Percentiles rank a stretch among this genome's conserved stretches.
Evolutionary conservation across 2,888 invertebrate genomes (phyloP).

Genomic region (Phyto melanocephala): DNA sequence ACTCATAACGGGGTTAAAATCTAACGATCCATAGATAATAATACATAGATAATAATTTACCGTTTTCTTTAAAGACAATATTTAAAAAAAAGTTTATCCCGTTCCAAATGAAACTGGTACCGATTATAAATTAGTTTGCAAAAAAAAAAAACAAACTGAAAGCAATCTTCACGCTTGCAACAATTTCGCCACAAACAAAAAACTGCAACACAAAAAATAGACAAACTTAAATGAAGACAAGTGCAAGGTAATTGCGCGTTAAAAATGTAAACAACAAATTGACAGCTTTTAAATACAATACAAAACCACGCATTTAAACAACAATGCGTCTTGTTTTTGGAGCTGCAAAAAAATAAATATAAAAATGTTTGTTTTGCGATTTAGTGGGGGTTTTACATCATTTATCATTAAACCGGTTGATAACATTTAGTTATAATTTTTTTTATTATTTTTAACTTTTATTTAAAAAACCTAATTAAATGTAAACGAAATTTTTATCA

Average conservation of each 20-base stretch:
- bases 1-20: constrained; percentile 15
- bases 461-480: not conserved
- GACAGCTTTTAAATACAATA: constrained; percentile 20
- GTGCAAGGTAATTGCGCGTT: constrained; percentile 74
- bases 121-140: constrained; percentile 29
- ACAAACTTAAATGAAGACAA: constrained; percentile 66
- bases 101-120: constrained; percentile 50
- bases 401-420: not conserved
- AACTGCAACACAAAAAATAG: not conserved
- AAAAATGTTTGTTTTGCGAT: not conserved
- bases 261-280: constrained; percentile 54
- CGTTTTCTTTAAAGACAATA: constrained; percentile 20
- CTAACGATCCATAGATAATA: not conserved
- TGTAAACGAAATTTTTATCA: not conserved
- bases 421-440: not conserved
- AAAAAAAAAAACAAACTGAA: constrained; percentile 1
- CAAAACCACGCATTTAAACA: constrained; percentile 33
- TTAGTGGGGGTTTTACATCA: not conserved
- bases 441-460: not conserved
- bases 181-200: constrained; percentile 55
- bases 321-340: constrained; percentile 1
- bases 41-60: constrained; percentile 19
- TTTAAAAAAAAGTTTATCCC: constrained; percentile 46
- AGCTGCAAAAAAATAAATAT: not conserved
- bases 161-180: constrained; percentile 39